Base-by-base conservation (phyloP, 2,113 vertebrate species). In the Phrynosoma blainvillii region DNA sequence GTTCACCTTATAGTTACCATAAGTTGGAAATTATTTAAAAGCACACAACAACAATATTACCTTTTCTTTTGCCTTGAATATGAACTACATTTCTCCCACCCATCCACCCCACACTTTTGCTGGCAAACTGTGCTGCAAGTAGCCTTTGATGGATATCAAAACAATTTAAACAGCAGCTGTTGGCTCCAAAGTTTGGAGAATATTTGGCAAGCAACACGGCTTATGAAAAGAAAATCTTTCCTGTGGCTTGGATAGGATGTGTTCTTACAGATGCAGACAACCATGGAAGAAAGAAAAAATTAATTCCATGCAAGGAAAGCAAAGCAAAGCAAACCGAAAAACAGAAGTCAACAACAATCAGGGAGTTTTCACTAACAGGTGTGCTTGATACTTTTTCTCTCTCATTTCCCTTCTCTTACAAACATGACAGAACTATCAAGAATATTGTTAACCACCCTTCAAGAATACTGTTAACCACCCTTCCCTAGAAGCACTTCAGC, bases 71-170 rank as follows among this genome's bases (percentile, higher is more conserved):
- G 77, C 92, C 92, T 85, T 90, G 71, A 91, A 88, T 0, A 0
- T 8, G 79, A 7, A 68, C 25, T 62, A 84, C 89, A 70, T 86
- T 93, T 91, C 90, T 78, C 54, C 82, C 42, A 8, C 8, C 18
- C 8, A 1, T 18, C 3, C n/a, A 18, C 68, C 9, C 9, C 30
- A 3, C 27, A 23, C n/a, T 32, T 32, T 79, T 56, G 16, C 27
- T 27, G 27, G 68, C 84, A 82, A 78, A 42, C 10, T 52, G 75
- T 91, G 89, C 85, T 90, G 84, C 87, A 90, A 94, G 85, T 90
- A 94, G 85, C 75, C 82, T 95, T 93, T 93, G 91, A 93, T 93
- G 92, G 94, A 84, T 87, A 94, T 87, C 79, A 90, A 92, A 94
- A 84, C 87, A 90, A 83, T 90, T 91, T 84, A 82, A 93, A 75